A percentile compares a stretch with the other conserved stretches of the same genome.
phyloP scores from a whole-genome alignment of 1,140 invertebrate genomes.

The Drosophila obscura region DNA sequence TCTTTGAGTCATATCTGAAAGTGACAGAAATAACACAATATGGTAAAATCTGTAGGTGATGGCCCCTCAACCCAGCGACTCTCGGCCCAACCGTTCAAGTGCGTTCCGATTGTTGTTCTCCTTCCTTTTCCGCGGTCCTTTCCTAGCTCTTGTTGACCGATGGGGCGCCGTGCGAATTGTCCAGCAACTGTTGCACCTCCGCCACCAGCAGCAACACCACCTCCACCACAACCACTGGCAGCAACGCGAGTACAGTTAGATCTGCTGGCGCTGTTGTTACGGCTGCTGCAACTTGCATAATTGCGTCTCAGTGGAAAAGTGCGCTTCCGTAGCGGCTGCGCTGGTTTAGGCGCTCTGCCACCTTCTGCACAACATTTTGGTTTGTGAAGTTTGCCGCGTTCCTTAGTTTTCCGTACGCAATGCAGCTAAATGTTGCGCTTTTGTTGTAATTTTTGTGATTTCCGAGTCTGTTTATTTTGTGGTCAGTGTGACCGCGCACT shows the following conservation, averaged over 20 bases:
- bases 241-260: constrained; percentile 47
- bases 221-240: constrained; percentile 33
- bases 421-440: constrained; percentile 8
- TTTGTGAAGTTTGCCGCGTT: constrained; percentile 4
- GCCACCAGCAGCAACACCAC: constrained; percentile 13
- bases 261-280: constrained; percentile 37
- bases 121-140: background rate
- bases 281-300: constrained; percentile 74
- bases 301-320: constrained; percentile 36
- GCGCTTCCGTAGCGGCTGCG: constrained; percentile 13
- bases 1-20: constrained; percentile 68
- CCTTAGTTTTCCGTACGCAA: constrained; percentile 11
- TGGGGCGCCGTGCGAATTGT: no score
- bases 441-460: constrained; percentile 15
- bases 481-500: constrained; percentile 10
- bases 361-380: constrained; percentile 13
- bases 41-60: background rate
- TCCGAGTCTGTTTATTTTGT: constrained; percentile 33
- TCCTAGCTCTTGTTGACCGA: no score
- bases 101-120: constrained; percentile 20
- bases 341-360: constrained; percentile 4
- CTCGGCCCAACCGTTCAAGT: background rate
- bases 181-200: constrained; percentile 2
- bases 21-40: background rate
- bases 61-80: background rate